Evolutionary conservation across 1,140 invertebrate species (phyloP).

Genomic region (Diachasmimorpha longicaudata): DNA sequence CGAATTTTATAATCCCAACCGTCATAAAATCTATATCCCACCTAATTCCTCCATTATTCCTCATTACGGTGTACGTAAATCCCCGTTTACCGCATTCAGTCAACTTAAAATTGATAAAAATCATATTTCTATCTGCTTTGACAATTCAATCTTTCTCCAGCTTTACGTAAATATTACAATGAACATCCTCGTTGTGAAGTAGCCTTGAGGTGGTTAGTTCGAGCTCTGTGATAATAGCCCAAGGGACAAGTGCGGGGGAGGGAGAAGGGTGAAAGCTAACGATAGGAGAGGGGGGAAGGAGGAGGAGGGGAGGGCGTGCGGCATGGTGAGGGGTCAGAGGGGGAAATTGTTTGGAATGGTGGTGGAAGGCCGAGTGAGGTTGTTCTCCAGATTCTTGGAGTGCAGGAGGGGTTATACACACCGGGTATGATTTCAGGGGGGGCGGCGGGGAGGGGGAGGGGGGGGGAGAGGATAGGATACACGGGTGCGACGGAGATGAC

Average conservation of each 20-base stretch:
- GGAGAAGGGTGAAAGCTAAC: constrained; percentile 10
- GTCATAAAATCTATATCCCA: no score
- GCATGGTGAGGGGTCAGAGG: not conserved
- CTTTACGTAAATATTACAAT: no score
- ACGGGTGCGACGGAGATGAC: not conserved
- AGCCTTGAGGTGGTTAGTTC: constrained; percentile 20
- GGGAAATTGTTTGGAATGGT: not conserved
- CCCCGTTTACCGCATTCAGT: no score
- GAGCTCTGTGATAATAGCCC: constrained; percentile 1
- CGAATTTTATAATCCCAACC: no score
- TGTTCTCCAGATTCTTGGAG: not conserved
- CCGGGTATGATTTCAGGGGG: not conserved
- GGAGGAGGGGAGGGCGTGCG: no score
- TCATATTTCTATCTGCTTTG: no score
- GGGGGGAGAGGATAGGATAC: no score
- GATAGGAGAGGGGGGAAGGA: not conserved
- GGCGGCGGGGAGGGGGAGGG: no score
- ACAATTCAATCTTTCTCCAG: no score
- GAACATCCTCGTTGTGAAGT: not conserved
- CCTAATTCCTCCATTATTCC: no score
- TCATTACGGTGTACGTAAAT: no score
- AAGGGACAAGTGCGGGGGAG: not conserved
- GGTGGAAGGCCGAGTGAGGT: constrained; percentile 22
- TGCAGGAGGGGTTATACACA: not conserved
- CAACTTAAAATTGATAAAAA: no score